Base-by-base conservation (phyloP, 2,113 vertebrate species). In the Pelobates fuscus region DNA sequence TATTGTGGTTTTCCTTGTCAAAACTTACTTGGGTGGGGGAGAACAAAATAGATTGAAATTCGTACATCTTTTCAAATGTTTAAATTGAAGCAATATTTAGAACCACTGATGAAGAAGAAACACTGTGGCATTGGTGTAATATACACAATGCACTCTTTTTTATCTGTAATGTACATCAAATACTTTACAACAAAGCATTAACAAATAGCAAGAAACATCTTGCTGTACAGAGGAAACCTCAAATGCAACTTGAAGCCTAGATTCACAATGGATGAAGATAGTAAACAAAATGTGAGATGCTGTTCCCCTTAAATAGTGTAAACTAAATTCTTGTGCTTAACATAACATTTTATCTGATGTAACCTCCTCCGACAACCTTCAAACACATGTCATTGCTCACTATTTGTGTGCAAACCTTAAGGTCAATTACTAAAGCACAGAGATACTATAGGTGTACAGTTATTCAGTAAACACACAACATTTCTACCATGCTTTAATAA, bases 101-200 rank as follows among this genome's bases (percentile, higher is more conserved):
- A 92, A 92, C 89, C 91, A 90, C 88, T 85, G 88, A 93, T 89
- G 88, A 91, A 92, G 91, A 90, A 92, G 91, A 90, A 91, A 91
- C 89, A 93, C 89, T 79, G 88, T 87, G 84, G 92, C 90, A 92
- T 94, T 91, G 86, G 93, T 97, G 93, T 95, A 94, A 95, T 95
- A 94, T 94, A 95, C 95, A 98, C 94, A 94, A 90, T 89, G 94
- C 91, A 88, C 88, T 88, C 82, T 77, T 81, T 87, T 91, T 91
- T 88, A 87, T 93, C 93, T 90, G 89, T 93, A 94, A 94, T 96
- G 92, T 96, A 96, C 94, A 96, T 92, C 93, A 92, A 96, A 94
- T 95, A 98, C 94, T 97, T 95, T 95, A 98, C 95, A 97, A 95
- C 93, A 91, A 93, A 93, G 93, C 94, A 94, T 94, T 92, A 95